These are phyloP conservation scores for Merodon equestris DNA, from an alignment of 2,888 invertebrate genomes.

Conservation along the genomic window DNA sequence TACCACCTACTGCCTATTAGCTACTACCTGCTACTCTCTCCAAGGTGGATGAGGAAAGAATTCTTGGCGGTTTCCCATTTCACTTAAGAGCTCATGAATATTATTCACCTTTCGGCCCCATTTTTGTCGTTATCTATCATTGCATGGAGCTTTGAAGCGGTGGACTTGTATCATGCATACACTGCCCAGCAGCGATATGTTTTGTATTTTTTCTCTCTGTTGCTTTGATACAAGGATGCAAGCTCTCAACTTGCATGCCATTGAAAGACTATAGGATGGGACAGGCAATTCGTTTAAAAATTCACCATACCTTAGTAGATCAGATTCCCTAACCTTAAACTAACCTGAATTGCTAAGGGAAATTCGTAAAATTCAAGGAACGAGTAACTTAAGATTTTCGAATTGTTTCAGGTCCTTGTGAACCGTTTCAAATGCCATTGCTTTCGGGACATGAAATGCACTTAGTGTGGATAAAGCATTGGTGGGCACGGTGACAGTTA, in stretches of 20 bases:
- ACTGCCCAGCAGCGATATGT: too few species aligned
- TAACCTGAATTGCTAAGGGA: too few species aligned
- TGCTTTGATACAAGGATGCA: too few species aligned
- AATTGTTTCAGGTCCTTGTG: neutral
- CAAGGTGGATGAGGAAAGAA: neutral
- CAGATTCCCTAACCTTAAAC: too few species aligned
- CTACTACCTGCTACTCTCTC: conserved; percentile 19
- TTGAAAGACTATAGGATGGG: conserved; percentile 24
- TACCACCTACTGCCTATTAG: neutral
- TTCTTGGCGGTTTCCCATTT: conserved; percentile 43
- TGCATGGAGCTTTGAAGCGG: neutral
- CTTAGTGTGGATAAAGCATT: conserved; percentile 21
- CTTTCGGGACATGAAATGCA: conserved; percentile 38
- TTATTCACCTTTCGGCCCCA: conserved; percentile 47
- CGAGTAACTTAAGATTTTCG: conserved; percentile 11
- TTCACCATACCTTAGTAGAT: conserved; percentile 20
- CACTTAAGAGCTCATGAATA: conserved; percentile 56
- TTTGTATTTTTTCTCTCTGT: too few species aligned
- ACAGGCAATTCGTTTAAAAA: conserved; percentile 60
- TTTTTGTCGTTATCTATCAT: conserved; percentile 51
- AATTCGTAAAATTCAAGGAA: too few species aligned
- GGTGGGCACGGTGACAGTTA: conserved; percentile 28
- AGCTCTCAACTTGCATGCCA: conserved; percentile 41
- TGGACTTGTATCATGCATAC: conserved; percentile 17
- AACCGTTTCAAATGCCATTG: conserved; percentile 43